Evolutionary conservation across 2,797 vertebrate species (phyloP).

Genomic region (Eulemur albifrons): DNA sequence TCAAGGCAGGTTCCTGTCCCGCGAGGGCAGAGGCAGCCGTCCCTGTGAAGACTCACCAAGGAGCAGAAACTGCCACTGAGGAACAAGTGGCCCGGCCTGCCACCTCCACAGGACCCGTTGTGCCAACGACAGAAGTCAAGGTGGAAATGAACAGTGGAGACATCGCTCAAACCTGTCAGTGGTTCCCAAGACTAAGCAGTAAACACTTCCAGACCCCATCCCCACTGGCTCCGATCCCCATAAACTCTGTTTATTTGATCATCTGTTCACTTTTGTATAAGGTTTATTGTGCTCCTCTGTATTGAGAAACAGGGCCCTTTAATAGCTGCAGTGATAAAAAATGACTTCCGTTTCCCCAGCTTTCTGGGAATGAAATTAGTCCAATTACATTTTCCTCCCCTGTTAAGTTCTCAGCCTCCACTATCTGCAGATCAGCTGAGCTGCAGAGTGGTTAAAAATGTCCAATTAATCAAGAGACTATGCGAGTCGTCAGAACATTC

Average conservation of each 20-base stretch:
- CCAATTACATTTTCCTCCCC: neutral
- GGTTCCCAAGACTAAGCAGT: neutral
- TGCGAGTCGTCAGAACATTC: conserved; percentile 41
- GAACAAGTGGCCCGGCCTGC: fast-evolving
- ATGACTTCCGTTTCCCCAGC: neutral
- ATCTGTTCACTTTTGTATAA: neutral
- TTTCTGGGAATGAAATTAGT: conserved; percentile 29
- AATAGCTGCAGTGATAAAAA: conserved; percentile 21
- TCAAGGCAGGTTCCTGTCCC: too few species aligned
- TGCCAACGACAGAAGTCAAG: neutral
- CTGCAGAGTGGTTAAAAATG: conserved; percentile 24
- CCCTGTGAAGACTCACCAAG: neutral
- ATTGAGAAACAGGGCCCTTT: neutral
- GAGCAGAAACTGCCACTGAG: neutral
- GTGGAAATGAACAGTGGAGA: neutral
- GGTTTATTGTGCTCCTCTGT: neutral
- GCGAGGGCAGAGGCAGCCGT: fast-evolving
- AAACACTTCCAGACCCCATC: neutral
- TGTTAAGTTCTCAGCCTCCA: conserved; percentile 23
- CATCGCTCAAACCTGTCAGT: neutral
- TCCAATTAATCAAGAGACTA: conserved; percentile 71
- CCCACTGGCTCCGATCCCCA: neutral
- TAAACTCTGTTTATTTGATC: neutral
- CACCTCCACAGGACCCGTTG: fast-evolving
- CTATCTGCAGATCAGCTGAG: neutral